Conservation (phyloP, 2,113 vertebrate genomes). For the Psittacula cyanocephala region DNA sequence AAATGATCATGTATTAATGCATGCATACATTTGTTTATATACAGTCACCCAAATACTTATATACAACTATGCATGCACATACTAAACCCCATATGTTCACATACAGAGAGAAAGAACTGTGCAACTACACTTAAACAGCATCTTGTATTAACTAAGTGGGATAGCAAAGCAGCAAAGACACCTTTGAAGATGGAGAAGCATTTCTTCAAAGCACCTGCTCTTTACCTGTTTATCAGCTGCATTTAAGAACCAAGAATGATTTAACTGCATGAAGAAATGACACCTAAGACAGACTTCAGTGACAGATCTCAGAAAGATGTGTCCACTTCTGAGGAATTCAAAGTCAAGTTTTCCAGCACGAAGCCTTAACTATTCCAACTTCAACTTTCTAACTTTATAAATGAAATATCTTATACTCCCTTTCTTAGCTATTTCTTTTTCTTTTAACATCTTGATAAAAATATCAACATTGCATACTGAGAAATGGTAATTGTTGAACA, state of each 20-base stretch:
- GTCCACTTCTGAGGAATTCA: not conserved
- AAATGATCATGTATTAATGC: not conserved
- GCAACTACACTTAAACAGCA: not conserved
- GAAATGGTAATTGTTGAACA: not conserved
- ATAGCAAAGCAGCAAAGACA: not conserved
- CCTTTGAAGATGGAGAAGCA: not conserved
- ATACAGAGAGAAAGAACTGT: not conserved
- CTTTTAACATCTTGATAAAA: not conserved
- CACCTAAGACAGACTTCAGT: not conserved
- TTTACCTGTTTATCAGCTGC: not conserved
- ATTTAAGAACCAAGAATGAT: not conserved
- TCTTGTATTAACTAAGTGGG: not conserved
- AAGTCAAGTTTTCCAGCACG: not conserved
- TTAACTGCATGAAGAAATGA: not conserved
- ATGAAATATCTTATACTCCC: not conserved
- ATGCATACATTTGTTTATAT: not conserved
- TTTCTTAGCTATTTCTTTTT: not conserved
- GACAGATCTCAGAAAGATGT: not conserved
- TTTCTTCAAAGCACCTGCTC: not conserved
- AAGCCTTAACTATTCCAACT: not conserved
- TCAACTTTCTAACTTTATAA: not conserved
- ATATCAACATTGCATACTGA: not conserved
- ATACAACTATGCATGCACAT: not conserved
- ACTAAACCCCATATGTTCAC: rapidly evolving
- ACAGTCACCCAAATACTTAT: not conserved